Conservation (phyloP, 2,113 vertebrate species). For the Rhizomys pruinosus region DNA sequence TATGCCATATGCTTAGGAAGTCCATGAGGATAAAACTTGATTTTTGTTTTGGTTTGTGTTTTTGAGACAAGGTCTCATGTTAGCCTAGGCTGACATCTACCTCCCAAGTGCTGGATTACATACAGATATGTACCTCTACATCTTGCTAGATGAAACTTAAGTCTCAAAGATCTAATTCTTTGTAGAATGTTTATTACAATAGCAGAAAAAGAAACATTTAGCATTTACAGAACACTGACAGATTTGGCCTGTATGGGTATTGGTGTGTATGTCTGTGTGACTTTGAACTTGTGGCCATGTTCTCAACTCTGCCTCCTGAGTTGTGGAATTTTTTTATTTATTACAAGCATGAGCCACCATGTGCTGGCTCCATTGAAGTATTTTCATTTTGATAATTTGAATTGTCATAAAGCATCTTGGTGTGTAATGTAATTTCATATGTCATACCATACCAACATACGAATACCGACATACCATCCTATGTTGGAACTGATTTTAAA, state of each 20-base stretch:
- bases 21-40: too few species aligned
- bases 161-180: not conserved
- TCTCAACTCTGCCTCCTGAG: not conserved
- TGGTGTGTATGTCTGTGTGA: not conserved
- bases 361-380: constrained; percentile 11
- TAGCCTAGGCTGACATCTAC: not conserved
- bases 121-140: too few species aligned
- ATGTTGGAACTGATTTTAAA: constrained; percentile 6
- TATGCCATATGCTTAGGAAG: too few species aligned
- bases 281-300: not conserved
- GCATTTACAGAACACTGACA: not conserved
- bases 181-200: constrained; percentile 26
- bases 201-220: not conserved
- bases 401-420: not conserved
- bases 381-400: constrained; percentile 34
- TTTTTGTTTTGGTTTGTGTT: too few species aligned
- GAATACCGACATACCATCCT: not conserved
- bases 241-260: not conserved
- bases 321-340: not conserved
- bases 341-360: not conserved
- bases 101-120: not conserved
- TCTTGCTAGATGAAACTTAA: too few species aligned
- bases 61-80: too few species aligned
- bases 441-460: too few species aligned
- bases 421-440: not conserved